phyloP scores from a whole-genome alignment of 2,888 invertebrate genomes.

The Aspidiotus destructor region DNA sequence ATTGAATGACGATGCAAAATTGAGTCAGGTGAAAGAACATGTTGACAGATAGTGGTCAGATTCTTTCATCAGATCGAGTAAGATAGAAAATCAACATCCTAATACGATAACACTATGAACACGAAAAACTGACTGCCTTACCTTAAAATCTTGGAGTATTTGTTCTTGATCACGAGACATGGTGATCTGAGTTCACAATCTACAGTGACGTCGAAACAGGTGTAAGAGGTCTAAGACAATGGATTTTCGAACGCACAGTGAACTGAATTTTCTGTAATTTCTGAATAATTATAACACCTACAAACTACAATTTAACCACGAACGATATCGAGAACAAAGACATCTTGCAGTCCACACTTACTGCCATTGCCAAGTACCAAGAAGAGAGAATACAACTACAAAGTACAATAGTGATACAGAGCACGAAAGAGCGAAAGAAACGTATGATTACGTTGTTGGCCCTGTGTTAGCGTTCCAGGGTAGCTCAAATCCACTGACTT shows the following conservation, averaged over 20 bases:
- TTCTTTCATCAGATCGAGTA: too few species aligned
- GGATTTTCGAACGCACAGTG: conserved; percentile 5
- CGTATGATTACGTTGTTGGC: too few species aligned
- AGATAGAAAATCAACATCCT: too few species aligned
- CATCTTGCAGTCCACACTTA: conserved; percentile 5
- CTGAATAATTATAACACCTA: neutral
- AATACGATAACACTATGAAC: too few species aligned
- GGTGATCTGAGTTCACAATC: conserved; percentile 3
- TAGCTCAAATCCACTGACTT: too few species aligned
- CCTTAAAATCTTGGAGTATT: conserved; percentile 21
- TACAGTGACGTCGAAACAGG: neutral
- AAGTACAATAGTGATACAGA: neutral
- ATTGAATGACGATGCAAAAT: neutral
- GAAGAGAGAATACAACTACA: neutral
- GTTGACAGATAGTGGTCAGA: too few species aligned
- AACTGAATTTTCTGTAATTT: neutral
- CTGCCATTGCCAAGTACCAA: neutral
- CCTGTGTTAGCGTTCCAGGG: too few species aligned
- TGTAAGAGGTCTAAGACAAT: neutral
- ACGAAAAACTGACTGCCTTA: conserved; percentile 3
- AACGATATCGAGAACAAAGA: conserved; percentile 29
- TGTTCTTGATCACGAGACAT: conserved; percentile 28
- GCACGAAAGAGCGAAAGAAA: too few species aligned
- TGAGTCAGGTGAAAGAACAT: neutral
- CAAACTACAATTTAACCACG: conserved; percentile 5